These are phyloP conservation scores for Grallaria varia DNA, from an alignment of 2,113 vertebrate genomes.

Conservation along the genomic window DNA sequence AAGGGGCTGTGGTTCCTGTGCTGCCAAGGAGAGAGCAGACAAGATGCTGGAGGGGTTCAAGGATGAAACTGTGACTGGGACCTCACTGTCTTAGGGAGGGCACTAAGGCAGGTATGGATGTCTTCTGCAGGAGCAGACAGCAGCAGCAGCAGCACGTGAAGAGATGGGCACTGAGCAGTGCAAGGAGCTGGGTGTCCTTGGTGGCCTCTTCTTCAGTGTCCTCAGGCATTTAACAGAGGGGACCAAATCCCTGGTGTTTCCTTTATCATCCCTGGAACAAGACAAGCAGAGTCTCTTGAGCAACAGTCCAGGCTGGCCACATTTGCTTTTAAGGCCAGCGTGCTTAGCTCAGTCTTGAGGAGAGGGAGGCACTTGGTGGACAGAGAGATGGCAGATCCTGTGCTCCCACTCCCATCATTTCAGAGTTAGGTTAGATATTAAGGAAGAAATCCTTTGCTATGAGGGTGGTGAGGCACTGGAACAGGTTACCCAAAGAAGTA, in stretches of 20 bases:
- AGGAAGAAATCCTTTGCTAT: not conserved
- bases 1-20: not conserved
- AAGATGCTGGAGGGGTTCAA: not conserved
- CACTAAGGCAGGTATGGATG: not conserved
- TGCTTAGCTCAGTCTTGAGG: not conserved
- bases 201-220: fast-evolving
- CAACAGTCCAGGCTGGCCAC: not conserved
- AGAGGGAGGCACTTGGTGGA: fast-evolving
- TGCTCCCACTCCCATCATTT: fast-evolving
- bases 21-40: not conserved
- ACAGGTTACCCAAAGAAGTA: not conserved
- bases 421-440: not conserved
- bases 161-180: not conserved
- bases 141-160: not conserved
- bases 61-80: not conserved
- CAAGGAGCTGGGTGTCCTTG: not conserved
- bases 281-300: not conserved
- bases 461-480: not conserved
- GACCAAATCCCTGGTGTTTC: not conserved
- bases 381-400: not conserved
- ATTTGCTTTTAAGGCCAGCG: not conserved
- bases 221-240: not conserved
- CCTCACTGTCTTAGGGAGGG: not conserved
- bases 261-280: fast-evolving
- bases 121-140: not conserved